phyloP scores from a whole-genome alignment of 2,113 vertebrate species.

The Hylia prasina region DNA sequence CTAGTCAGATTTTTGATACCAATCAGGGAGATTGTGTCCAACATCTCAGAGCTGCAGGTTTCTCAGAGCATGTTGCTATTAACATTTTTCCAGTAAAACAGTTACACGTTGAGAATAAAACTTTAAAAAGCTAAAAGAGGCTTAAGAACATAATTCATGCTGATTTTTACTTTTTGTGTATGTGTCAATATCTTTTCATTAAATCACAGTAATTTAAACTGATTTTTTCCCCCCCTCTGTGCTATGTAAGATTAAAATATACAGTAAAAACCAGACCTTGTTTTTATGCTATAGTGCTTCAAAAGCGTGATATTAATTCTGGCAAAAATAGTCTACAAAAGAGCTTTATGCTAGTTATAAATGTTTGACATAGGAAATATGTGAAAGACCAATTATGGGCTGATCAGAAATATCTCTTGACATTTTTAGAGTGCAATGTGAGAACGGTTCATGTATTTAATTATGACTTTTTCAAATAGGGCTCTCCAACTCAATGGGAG shows the following conservation, averaged over 20 bases:
- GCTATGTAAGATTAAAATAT: neutral
- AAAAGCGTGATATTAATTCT: neutral
- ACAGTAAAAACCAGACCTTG: neutral
- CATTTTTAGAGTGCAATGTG: constrained; percentile 1
- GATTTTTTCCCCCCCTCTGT: neutral
- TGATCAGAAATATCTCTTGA: constrained; percentile 35
- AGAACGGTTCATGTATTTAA: constrained; percentile 1
- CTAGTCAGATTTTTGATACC: neutral
- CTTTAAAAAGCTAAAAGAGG: neutral
- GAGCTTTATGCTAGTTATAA: neutral
- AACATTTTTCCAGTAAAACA: neutral
- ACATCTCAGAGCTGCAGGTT: neutral
- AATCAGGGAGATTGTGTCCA: neutral
- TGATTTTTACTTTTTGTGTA: neutral
- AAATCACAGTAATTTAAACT: neutral
- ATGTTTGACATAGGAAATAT: neutral
- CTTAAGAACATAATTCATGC: neutral
- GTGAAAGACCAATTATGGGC: constrained; percentile 5
- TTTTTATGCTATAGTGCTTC: neutral
- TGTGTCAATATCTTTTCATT: neutral
- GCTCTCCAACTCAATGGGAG: neutral
- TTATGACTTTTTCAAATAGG: neutral
- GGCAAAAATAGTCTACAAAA: neutral
- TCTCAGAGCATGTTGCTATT: neutral
- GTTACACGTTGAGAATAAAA: neutral